Evolutionary conservation across 2,113 vertebrate genomes (phyloP).

Genomic region (Capra hircus): DNA sequence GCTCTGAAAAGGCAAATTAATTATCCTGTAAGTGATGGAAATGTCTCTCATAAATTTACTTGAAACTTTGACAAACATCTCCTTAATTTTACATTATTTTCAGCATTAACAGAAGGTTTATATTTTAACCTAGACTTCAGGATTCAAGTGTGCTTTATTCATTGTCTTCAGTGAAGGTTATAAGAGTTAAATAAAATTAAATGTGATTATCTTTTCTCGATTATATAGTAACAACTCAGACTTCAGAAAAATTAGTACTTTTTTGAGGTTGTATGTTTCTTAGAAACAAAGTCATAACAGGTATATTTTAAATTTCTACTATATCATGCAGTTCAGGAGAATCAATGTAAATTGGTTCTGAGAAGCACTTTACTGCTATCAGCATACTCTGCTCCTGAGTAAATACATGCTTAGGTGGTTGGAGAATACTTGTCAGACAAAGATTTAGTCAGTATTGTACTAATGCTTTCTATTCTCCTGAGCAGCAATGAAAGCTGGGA

Average conservation of each 20-base stretch:
- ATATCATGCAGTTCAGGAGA: neutral
- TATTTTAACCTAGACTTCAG: neutral
- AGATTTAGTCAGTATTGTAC: neutral
- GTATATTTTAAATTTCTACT: neutral
- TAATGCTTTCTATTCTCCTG: neutral
- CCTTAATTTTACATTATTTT: neutral
- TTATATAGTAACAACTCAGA: neutral
- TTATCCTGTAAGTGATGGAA: neutral
- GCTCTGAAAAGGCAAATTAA: neutral
- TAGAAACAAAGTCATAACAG: neutral
- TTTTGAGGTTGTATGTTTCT: neutral
- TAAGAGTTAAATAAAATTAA: neutral
- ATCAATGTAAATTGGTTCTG: neutral
- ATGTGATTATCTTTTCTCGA: neutral
- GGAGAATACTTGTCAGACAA: neutral
- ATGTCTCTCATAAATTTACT: neutral
- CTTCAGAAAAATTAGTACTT: neutral
- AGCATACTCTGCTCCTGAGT: neutral
- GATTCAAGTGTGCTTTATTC: neutral
- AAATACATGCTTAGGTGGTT: neutral
- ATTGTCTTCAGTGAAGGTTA: neutral
- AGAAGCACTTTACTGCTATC: neutral
- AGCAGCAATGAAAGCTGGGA: neutral
- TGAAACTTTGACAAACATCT: neutral
- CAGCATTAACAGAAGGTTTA: neutral